Evolutionary conservation across 2,113 vertebrate genomes (phyloP).

Genomic region (Geococcyx californianus): DNA sequence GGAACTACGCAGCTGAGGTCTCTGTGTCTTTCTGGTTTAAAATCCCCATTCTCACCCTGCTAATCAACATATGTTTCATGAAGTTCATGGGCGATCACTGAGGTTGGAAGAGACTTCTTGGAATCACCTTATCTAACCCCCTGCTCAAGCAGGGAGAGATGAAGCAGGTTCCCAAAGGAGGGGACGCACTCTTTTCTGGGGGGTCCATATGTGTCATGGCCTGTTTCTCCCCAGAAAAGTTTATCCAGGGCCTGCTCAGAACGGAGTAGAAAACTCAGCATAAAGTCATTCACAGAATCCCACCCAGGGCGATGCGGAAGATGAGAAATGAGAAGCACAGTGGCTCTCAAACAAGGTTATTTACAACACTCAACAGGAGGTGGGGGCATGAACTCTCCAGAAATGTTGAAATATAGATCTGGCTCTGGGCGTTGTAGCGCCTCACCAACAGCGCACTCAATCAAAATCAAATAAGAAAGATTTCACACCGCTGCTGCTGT

Average conservation of each 20-base stretch:
- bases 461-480: background rate
- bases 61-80: background rate
- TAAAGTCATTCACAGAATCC: background rate
- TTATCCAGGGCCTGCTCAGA: background rate
- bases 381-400: background rate
- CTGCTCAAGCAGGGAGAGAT: background rate
- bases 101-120: background rate
- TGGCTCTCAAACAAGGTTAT: background rate
- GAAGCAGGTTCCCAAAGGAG: background rate
- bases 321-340: background rate
- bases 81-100: background rate
- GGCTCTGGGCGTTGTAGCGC: background rate
- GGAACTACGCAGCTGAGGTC: background rate
- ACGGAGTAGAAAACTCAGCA: background rate
- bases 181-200: background rate
- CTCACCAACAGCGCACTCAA: background rate
- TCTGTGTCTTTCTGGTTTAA: background rate
- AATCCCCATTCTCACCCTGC: background rate
- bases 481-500: background rate
- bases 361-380: background rate
- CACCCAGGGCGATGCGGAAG: background rate
- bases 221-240: background rate
- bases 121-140: background rate
- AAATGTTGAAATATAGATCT: background rate
- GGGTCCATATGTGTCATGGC: accelerated